These are phyloP conservation scores for Cecropterus lyciades DNA, from an alignment of 1,140 invertebrate species.

Conservation along the genomic window DNA sequence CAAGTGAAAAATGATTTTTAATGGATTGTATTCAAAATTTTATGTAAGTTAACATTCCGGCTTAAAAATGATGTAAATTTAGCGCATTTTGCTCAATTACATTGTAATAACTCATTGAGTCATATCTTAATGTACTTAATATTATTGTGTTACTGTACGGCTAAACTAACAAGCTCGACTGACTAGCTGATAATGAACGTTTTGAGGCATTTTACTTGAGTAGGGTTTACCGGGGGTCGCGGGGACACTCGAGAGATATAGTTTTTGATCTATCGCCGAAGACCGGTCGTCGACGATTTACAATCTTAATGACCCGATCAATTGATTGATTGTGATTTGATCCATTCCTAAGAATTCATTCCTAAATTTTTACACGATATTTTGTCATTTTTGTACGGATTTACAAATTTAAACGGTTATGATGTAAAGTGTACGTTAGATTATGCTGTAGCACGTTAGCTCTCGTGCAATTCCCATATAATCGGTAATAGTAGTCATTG, in stretches of 20 bases:
- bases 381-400: conserved; percentile 47
- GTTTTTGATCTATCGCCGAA: conserved; percentile 10
- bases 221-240: not conserved
- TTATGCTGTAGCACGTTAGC: not conserved
- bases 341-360: conserved; percentile 53
- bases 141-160: conserved; percentile 7
- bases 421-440: conserved; percentile 8
- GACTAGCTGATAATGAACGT: conserved; percentile 54
- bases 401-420: conserved; percentile 33
- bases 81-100: conserved; percentile 15
- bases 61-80: not conserved
- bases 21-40: too few relatives aligned
- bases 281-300: conserved; percentile 17
- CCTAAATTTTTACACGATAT: conserved; percentile 43
- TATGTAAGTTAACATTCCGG: not conserved
- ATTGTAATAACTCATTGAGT: conserved; percentile 41
- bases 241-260: not conserved
- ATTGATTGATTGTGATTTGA: conserved; percentile 33
- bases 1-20: too few relatives aligned
- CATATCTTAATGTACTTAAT: conserved; percentile 48
- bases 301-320: conserved; percentile 7
- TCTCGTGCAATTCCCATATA: not conserved
- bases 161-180: conserved; percentile 45
- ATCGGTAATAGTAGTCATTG: not conserved
- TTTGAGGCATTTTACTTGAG: conserved; percentile 47